Conservation (phyloP, 2,888 invertebrate species). For the Calliopum simillimum region DNA sequence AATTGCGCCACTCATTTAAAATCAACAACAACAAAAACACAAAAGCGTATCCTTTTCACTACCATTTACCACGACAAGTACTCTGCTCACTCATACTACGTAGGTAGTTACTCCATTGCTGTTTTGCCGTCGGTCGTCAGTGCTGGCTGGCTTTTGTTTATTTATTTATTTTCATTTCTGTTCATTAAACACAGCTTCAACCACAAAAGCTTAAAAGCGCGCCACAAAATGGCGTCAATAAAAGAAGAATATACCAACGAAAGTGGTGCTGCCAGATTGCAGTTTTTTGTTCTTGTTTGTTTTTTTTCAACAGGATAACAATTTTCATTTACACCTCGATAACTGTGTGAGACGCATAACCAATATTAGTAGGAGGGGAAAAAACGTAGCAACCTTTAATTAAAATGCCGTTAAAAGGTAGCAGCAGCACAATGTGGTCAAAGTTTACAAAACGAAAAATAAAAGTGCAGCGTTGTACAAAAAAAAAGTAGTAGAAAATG, state of each 20-base stretch:
- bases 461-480: too few species aligned
- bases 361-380: too few species aligned
- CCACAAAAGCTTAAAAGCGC: slow-evolving; percentile 18
- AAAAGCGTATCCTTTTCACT: not conserved
- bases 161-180: slow-evolving; percentile 28
- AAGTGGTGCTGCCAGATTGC: slow-evolving; percentile 1
- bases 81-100: too few species aligned
- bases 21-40: slow-evolving; percentile 28
- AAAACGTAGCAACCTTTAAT: too few species aligned
- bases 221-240: slow-evolving; percentile 32
- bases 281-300: not conserved
- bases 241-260: not conserved
- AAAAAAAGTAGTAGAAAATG: too few species aligned
- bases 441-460: too few species aligned
- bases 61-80: too few species aligned
- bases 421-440: too few species aligned
- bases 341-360: too few species aligned
- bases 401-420: too few species aligned
- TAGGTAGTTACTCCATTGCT: not conserved
- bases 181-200: slow-evolving; percentile 28
- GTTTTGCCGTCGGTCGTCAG: not conserved
- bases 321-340: not conserved
- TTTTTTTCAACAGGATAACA: not conserved
- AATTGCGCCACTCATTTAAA: slow-evolving; percentile 62
- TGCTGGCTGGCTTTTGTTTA: slow-evolving; percentile 17